A percentile compares a stretch with the other conserved stretches of the same genome.
These are phyloP conservation scores for Malurus elegans DNA, from an alignment of 2,113 vertebrate genomes.

Conservation along the genomic window DNA sequence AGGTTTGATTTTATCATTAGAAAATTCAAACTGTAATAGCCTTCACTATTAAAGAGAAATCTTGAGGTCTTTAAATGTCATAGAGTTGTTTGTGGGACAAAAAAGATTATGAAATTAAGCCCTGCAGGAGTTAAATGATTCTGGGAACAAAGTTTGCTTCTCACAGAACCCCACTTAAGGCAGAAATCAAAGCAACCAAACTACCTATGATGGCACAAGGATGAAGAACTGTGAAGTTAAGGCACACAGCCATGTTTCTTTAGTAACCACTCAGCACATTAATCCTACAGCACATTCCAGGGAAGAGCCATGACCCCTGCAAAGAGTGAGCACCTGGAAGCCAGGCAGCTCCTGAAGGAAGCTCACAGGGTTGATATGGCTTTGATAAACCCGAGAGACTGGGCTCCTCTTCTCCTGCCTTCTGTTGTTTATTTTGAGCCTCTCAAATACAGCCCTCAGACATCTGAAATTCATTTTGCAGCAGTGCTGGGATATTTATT, in stretches of 20 bases:
- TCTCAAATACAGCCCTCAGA: not conserved
- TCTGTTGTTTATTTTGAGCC: not conserved
- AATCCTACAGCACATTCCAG: not conserved
- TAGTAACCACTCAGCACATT: not conserved
- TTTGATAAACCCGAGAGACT: not conserved
- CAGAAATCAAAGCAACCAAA: not conserved
- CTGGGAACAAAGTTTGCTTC: not conserved
- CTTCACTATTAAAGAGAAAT: not conserved
- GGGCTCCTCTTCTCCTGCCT: not conserved
- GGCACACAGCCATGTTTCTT: not conserved
- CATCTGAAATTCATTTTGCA: not conserved
- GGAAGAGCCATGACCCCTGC: not conserved
- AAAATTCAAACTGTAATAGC: not conserved
- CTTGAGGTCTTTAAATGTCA: not conserved
- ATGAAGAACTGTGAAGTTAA: not conserved
- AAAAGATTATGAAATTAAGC: not conserved
- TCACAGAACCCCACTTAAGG: not conserved
- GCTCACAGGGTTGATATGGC: not conserved
- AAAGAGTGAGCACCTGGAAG: fast-evolving
- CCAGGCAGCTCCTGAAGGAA: not conserved
- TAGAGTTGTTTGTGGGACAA: not conserved
- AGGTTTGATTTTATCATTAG: not conserved
- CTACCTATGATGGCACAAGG: not conserved
- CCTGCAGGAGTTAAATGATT: not conserved
- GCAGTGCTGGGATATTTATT: not conserved